Base-by-base conservation (phyloP, 2,888 invertebrate genomes). In the Priocnemis perturbator region DNA sequence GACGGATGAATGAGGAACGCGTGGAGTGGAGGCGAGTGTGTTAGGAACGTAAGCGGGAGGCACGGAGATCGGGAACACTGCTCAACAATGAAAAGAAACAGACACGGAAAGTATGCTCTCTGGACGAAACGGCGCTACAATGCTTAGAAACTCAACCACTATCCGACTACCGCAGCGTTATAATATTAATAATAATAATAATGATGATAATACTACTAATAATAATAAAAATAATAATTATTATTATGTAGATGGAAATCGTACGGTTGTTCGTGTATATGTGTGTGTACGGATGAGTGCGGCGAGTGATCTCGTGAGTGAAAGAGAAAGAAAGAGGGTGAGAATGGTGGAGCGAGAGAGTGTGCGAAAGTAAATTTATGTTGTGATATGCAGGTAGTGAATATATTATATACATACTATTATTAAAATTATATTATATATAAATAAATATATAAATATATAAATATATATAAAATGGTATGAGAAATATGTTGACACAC, bases 311-410 rank as follows among this genome's bases (percentile, higher is more conserved):
- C 37, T 37, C 37, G 68, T 50, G 73, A 30, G 52, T 69, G 75
- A 48, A 53, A 71, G 50, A 26, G 56, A 60, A 30, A 30, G 56
- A 37, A 26, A 66, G 37, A 66, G 60, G 53, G 52, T 30, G 61
- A 64, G 58, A 64, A 63, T 37, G 37, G 37, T 3, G 63, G 67
- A 69, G 56, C 37, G 37, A 3, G 37, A 37, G 37, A 37, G 37
- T 11, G 37, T 37, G 37, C 37, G 37, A 37, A 37, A 65, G 23
- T 63, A 71, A 86, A 84, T 87, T 86, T 86, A 87, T 88, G 88
- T 88, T 89, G 88, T 89, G 89, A 89, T 89, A 89, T 86, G 87
- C 88, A 86, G 84, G 86, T 88, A 88, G 87, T 85, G 72, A 77
- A 76, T 74, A 77, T 75, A 78, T 79, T 76, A 78, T 73, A 76